Conservation (phyloP, 1,140 invertebrate species). For the Drosophila busckii region DNA sequence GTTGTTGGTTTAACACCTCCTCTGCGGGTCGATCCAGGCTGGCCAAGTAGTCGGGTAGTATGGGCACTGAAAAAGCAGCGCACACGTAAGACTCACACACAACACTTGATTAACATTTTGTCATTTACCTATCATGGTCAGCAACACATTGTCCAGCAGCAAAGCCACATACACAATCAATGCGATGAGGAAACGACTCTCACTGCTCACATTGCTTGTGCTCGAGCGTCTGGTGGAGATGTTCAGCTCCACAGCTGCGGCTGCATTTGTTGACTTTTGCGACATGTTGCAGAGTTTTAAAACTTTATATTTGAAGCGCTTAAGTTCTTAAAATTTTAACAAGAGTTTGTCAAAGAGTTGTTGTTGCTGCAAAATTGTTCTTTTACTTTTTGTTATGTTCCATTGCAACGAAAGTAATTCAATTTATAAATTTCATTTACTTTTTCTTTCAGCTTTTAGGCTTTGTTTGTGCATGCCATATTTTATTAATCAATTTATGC, state of each 20-base stretch:
- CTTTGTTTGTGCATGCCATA: too few relatives aligned
- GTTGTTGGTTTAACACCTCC: conserved; percentile 15
- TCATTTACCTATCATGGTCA: conserved; percentile 89
- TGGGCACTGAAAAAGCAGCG: conserved; percentile 84
- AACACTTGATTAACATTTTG: too few relatives aligned
- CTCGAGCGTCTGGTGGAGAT: conserved; percentile 42
- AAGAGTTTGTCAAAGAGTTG: too few relatives aligned
- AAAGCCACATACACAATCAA: conserved; percentile 84
- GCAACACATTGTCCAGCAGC: conserved; percentile 87
- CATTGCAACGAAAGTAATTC: too few relatives aligned
- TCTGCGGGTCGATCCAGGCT: conserved; percentile 79
- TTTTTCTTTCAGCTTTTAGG: too few relatives aligned
- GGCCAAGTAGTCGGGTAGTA: conserved; percentile 90
- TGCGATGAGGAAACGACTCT: conserved; percentile 78
- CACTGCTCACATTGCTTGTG: conserved; percentile 35
- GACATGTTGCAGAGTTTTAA: conserved; percentile 47
- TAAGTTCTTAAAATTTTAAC: too few relatives aligned
- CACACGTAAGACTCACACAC: too few relatives aligned
- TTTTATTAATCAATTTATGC: too few relatives aligned
- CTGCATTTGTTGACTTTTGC: conserved; percentile 32
- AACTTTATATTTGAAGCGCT: too few relatives aligned
- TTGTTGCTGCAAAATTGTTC: too few relatives aligned
- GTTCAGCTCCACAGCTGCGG: conserved; percentile 49
- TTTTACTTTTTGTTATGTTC: too few relatives aligned
- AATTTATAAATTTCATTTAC: too few relatives aligned